Evolutionary conservation across 2,888 invertebrate genomes (phyloP).

Genomic region (Ennomos fuscantarius): DNA sequence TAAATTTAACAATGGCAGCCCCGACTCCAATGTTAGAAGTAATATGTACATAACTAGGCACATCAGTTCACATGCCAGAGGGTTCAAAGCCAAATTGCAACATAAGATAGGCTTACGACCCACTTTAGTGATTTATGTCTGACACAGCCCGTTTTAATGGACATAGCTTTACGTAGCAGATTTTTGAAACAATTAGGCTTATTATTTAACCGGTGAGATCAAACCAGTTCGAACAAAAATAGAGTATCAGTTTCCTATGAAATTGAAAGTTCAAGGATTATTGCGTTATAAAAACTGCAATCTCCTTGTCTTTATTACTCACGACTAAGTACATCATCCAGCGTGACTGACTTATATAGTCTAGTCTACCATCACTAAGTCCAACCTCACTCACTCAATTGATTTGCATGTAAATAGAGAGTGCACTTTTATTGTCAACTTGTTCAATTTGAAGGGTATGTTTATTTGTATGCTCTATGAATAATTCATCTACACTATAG

Average conservation of each 20-base stretch:
- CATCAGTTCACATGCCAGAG: conserved; percentile 18
- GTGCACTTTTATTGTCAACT: conserved; percentile 27
- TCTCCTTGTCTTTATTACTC: conserved; percentile 13
- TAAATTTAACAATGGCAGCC: conserved; percentile 1
- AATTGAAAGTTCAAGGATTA: conserved; percentile 40
- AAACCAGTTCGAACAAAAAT: conserved; percentile 27
- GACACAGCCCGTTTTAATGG: conserved; percentile 2
- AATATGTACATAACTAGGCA: conserved; percentile 9
- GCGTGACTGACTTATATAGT: conserved; percentile 3
- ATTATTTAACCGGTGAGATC: conserved; percentile 20
- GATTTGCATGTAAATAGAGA: conserved; percentile 15
- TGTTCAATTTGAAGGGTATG: conserved; percentile 30
- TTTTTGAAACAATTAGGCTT: conserved; percentile 3
- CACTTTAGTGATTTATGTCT: conserved; percentile 14
- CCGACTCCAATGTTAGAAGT: conserved; percentile 8
- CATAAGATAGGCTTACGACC: conserved; percentile 17
- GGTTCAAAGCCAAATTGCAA: conserved; percentile 38
- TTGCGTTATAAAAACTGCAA: conserved; percentile 20
- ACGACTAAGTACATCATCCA: conserved; percentile 4
- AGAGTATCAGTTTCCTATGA: conserved; percentile 34
- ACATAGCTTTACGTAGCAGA: conserved; percentile 5
- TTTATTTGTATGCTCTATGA: conserved; percentile 32
- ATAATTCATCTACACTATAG: conserved; percentile 35
- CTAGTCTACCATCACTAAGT: conserved; percentile 5
- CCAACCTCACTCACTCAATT: background rate